These are phyloP conservation scores for Sceliomorpha sp. DNA, from an alignment of 2,888 invertebrate species.

Conservation along the genomic window DNA sequence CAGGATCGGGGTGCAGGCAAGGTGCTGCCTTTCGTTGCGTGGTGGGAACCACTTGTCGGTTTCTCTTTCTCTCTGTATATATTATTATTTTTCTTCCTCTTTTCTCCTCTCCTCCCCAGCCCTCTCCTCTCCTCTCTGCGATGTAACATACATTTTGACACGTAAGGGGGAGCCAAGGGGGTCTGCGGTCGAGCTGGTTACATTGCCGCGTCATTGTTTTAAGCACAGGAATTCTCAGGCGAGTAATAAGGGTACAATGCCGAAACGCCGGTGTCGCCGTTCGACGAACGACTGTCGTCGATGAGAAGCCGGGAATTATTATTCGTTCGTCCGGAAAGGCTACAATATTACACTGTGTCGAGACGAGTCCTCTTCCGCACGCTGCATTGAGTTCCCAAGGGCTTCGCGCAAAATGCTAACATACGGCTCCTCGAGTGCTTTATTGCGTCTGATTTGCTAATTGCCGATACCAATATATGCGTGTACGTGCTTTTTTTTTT, in stretches of 20 bases:
- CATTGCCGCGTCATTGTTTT: slow-evolving; percentile 64
- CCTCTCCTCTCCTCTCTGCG: background rate
- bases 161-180: too few relatives aligned
- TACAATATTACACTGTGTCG: slow-evolving; percentile 73
- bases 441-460: slow-evolving; percentile 76
- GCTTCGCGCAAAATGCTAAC: slow-evolving; percentile 65
- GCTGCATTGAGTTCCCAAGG: slow-evolving; percentile 41
- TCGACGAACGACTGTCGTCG: slow-evolving; percentile 43
- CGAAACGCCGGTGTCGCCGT: slow-evolving; percentile 50
- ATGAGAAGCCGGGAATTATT: slow-evolving; percentile 64
- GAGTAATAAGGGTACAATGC: slow-evolving; percentile 51
- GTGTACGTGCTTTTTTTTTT: too few relatives aligned
- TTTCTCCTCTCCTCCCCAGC: slow-evolving; percentile 25
- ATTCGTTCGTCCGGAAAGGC: slow-evolving; percentile 77
- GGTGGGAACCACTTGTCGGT: slow-evolving; percentile 79
- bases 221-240: slow-evolving; percentile 70
- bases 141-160: slow-evolving; percentile 27
- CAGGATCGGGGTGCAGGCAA: slow-evolving; percentile 65
- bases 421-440: slow-evolving; percentile 75
- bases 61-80: slow-evolving; percentile 45
- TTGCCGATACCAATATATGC: slow-evolving; percentile 56
- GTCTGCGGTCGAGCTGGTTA: too few relatives aligned
- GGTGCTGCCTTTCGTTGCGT: slow-evolving; percentile 66
- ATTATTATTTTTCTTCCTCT: too few relatives aligned
- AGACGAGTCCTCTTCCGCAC: slow-evolving; percentile 63